Percentiles rank a stretch among this genome's conserved stretches.
phyloP scores from a whole-genome alignment of 2,113 vertebrate genomes.

The Nannospalax galili region DNA sequence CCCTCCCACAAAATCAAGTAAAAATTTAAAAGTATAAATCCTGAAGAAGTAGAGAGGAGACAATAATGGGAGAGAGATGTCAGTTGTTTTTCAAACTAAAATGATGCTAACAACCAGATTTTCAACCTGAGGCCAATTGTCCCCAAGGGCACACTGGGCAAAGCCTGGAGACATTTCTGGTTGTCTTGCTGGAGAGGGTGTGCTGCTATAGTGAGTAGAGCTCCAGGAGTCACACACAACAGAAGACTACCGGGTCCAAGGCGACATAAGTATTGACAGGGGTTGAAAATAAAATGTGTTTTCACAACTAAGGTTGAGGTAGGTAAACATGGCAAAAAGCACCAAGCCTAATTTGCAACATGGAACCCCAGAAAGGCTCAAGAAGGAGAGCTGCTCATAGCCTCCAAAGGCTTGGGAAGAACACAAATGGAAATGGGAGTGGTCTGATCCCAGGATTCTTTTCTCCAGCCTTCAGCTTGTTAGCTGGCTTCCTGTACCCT shows the following conservation, averaged over 20 bases:
- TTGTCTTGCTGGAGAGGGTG: neutral
- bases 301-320: neutral
- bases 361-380: neutral
- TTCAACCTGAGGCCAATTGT: neutral
- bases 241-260: neutral
- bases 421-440: constrained; percentile 13
- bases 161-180: constrained; percentile 15
- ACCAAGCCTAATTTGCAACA: neutral
- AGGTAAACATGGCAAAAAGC: neutral
- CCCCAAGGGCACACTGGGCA: neutral
- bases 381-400: neutral
- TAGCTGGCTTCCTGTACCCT: neutral
- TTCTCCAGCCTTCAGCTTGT: neutral
- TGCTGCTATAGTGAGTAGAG: neutral
- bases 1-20: neutral
- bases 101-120: constrained; percentile 29
- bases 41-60: constrained; percentile 32
- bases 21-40: constrained; percentile 50
- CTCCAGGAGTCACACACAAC: too few relatives aligned
- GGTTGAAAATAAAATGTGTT: neutral
- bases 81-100: constrained; percentile 23
- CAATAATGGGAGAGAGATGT: constrained; percentile 25
- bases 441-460: neutral
- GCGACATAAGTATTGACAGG: neutral
- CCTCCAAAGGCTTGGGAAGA: neutral